Conservation (phyloP, 2,888 invertebrate genomes). For the Cephonodes hylas region DNA sequence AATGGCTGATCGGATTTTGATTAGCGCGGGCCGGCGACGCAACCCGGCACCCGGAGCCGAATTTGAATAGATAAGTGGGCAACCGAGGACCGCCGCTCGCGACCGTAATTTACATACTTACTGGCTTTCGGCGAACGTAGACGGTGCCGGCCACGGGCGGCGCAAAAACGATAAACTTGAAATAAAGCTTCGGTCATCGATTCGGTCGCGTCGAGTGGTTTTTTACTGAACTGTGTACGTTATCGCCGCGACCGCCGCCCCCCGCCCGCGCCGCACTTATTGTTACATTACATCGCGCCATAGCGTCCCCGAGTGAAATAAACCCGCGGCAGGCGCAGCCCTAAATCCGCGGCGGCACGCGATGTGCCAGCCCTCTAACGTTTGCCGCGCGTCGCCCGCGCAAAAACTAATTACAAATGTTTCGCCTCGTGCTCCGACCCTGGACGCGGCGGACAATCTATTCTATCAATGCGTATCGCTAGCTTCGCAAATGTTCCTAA, state of each 20-base stretch:
- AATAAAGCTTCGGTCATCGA: conserved; percentile 77
- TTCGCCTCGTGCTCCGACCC: conserved; percentile 45
- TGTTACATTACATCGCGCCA: conserved; percentile 53
- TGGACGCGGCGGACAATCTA: conserved; percentile 27
- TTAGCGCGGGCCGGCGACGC: conserved; percentile 79
- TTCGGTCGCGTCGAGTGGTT: conserved; percentile 65
- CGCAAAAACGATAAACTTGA: conserved; percentile 79
- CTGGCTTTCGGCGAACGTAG: conserved; percentile 75
- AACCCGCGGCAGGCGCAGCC: not conserved
- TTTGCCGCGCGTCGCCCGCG: conserved; percentile 12
- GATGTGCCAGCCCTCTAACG: conserved; percentile 17
- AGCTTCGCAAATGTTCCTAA: conserved; percentile 38
- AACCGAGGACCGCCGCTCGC: conserved; percentile 75
- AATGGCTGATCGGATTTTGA: conserved; percentile 82
- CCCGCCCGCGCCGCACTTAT: conserved; percentile 18
- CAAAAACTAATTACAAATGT: conserved; percentile 26
- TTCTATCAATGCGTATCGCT: conserved; percentile 52
- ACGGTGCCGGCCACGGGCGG: conserved; percentile 75
- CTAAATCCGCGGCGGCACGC: conserved; percentile 8
- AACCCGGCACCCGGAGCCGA: conserved; percentile 70
- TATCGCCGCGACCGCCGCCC: conserved; percentile 50
- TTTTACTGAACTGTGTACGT: conserved; percentile 70
- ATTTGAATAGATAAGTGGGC: conserved; percentile 82
- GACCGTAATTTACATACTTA: conserved; percentile 82
- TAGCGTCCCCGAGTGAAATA: conserved; percentile 30